Conservation (phyloP, 2,113 vertebrate genomes). For the Oncorhynchus tshawytscha region DNA sequence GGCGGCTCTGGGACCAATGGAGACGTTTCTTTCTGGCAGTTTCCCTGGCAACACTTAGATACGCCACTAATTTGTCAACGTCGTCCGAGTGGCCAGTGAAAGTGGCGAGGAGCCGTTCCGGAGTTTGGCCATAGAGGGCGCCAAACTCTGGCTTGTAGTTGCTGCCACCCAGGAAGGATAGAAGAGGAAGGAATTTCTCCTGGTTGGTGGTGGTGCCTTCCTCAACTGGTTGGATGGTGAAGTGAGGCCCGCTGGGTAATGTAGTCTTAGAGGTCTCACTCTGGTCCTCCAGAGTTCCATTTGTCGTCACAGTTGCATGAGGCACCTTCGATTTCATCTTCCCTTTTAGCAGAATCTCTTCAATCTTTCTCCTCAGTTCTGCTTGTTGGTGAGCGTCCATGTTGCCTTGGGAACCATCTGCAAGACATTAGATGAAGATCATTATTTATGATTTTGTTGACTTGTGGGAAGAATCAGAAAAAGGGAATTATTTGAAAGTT, state of each 20-base stretch:
- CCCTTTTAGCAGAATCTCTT: conserved; percentile 37
- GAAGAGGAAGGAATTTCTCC: conserved; percentile 59
- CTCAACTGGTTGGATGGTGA: conserved; percentile 56
- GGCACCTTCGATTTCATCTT: conserved; percentile 28
- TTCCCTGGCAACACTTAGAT: conserved; percentile 78
- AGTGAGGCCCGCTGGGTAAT: conserved; percentile 35
- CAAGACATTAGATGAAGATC: conserved; percentile 37
- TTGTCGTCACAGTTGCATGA: conserved; percentile 38
- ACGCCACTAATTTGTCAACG: conserved; percentile 72
- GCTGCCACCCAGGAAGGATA: conserved; percentile 72
- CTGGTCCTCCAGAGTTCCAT: conserved; percentile 26
- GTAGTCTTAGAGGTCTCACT: neutral
- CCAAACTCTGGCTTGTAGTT: conserved; percentile 63
- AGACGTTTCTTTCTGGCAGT: conserved; percentile 77
- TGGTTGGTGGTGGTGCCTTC: conserved; percentile 21
- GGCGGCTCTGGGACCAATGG: conserved; percentile 82
- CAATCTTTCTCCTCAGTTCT: conserved; percentile 48
- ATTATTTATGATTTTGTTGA: neutral
- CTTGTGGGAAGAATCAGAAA: too few relatives aligned
- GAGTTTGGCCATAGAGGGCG: conserved; percentile 72
- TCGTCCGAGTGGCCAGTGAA: conserved; percentile 75
- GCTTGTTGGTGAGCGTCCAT: conserved; percentile 13
- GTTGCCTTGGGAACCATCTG: conserved; percentile 14
- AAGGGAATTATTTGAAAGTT: too few relatives aligned
- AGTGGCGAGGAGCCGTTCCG: conserved; percentile 52